Percentiles rank a stretch among this genome's conserved stretches.
These are phyloP conservation scores for Poecilobothrus nobilitatus DNA, from an alignment of 2,888 invertebrate species.

Conservation along the genomic window DNA sequence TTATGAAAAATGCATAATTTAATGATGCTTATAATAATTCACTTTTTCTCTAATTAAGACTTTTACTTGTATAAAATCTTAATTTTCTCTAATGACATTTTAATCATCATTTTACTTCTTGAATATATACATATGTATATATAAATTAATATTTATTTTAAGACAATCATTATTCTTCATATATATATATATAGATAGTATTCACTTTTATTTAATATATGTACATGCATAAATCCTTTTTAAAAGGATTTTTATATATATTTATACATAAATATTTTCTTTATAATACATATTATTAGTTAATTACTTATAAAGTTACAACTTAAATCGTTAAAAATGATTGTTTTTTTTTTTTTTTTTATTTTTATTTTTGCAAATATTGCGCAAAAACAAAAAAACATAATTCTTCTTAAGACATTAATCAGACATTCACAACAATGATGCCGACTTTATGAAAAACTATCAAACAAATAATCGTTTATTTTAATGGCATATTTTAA, in stretches of 20 bases:
- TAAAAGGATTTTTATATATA: not conserved
- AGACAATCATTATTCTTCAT: not conserved
- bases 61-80: not conserved
- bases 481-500: no score
- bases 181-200: not conserved
- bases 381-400: not conserved
- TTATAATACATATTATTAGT: not conserved
- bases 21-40: no score
- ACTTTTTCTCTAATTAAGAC: not conserved
- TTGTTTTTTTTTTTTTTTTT: not conserved
- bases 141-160: not conserved
- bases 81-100: conserved; percentile 3
- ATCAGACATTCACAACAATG: not conserved
- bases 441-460: no score
- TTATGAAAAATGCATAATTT: no score
- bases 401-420: not conserved
- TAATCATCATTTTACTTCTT: conserved; percentile 1
- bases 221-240: not conserved
- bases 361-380: not conserved
- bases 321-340: not conserved
- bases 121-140: not conserved
- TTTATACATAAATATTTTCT: not conserved
- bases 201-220: not conserved
- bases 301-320: conserved; percentile 1
- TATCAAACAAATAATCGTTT: no score